Percentiles rank a stretch among this genome's conserved stretches.
Evolutionary conservation across 1,140 invertebrate genomes (phyloP).

Genomic region (Megalonaias nervosa): DNA sequence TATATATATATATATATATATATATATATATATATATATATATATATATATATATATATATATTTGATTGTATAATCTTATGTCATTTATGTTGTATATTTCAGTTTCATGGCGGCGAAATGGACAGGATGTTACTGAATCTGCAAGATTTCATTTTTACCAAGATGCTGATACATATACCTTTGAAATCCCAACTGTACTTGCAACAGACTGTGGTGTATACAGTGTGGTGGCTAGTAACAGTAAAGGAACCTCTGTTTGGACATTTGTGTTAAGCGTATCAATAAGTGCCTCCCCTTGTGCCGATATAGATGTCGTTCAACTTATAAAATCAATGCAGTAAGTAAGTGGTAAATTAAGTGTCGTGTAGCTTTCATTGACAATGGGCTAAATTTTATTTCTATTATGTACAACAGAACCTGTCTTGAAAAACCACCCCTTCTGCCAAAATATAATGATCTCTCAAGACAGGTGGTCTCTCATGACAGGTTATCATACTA

Average conservation of each 20-base stretch:
- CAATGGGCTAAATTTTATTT: no score
- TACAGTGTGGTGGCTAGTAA: constrained; percentile 86
- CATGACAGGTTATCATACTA: no score
- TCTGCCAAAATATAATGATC: no score
- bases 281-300: constrained; percentile 51
- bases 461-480: no score
- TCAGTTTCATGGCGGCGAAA: constrained; percentile 89
- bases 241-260: constrained; percentile 49
- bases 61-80: background rate
- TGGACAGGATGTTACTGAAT: constrained; percentile 84
- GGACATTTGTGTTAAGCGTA: constrained; percentile 60
- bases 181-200: constrained; percentile 81
- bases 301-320: constrained; percentile 59
- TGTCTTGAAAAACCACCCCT: no score
- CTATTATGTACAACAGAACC: no score
- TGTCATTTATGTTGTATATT: constrained; percentile 26
- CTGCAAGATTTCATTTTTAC: constrained; percentile 85
- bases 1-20: background rate
- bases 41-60: background rate
- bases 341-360: constrained; percentile 35
- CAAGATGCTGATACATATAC: constrained; percentile 81
- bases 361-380: no score
- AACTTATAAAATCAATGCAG: constrained; percentile 56
- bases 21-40: background rate
- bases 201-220: constrained; percentile 88